A percentile compares a stretch with the other conserved stretches of the same genome.
Conservation (phyloP, 2,113 vertebrate genomes). For the Morphnarchus princeps region DNA sequence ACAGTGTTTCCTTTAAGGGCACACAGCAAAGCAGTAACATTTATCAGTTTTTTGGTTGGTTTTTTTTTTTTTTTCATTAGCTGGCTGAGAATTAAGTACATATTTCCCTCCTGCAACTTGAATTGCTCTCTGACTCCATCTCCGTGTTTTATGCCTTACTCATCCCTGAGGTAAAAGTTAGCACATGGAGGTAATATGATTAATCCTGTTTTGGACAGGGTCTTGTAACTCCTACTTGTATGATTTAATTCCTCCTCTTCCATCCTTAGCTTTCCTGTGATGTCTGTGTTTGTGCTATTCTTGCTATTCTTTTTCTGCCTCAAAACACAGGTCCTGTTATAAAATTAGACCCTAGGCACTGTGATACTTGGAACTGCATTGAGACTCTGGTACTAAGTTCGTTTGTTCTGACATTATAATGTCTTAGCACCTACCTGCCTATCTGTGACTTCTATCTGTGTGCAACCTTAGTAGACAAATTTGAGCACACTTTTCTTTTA, state of each 20-base stretch:
- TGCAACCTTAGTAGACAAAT: not conserved
- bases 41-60: not conserved
- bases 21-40: not conserved
- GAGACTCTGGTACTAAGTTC: not conserved
- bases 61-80: not conserved
- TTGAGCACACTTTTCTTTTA: not conserved
- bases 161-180: not conserved
- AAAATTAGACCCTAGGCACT: not conserved
- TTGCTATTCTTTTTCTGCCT: not conserved
- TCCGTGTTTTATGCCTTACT: not conserved
- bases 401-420: not conserved
- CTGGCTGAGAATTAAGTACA: not conserved
- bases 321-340: not conserved
- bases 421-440: not conserved
- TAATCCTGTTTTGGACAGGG: not conserved
- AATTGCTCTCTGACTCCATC: not conserved
- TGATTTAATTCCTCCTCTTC: not conserved
- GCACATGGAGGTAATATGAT: not conserved
- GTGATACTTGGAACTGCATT: not conserved
- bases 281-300: not conserved
- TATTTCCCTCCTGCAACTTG: not conserved
- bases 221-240: not conserved
- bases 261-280: not conserved
- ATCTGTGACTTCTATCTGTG: not conserved
- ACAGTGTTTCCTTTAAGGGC: not conserved